Conservation (phyloP, 2,797 vertebrate genomes). For the Mionectes olivaceus region DNA sequence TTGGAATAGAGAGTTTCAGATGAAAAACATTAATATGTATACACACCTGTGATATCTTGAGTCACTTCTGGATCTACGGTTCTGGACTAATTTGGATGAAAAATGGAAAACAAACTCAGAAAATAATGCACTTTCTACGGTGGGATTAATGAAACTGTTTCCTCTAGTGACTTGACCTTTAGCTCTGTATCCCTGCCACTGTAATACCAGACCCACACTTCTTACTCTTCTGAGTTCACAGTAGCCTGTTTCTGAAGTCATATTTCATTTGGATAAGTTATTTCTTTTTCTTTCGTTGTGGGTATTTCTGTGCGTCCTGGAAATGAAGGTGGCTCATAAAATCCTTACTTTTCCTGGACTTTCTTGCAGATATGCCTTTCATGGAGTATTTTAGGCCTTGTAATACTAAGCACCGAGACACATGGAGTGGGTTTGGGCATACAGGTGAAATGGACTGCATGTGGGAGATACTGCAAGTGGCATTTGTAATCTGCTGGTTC, state of each 20-base stretch:
- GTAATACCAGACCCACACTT: not conserved
- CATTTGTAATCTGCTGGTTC: not conserved
- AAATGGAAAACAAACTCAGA: not conserved
- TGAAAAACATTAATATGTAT: not conserved
- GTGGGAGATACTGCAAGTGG: not conserved
- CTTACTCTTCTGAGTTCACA: not conserved
- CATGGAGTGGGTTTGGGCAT: not conserved
- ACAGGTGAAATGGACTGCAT: not conserved
- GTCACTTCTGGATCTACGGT: not conserved
- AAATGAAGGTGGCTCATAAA: not conserved
- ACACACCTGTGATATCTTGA: not conserved
- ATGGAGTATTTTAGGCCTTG: not conserved
- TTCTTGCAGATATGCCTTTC: not conserved
- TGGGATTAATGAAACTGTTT: not conserved
- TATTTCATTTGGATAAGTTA: not conserved
- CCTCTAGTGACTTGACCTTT: not conserved
- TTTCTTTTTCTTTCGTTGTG: not conserved
- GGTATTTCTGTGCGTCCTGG: not conserved
- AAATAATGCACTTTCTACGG: not conserved
- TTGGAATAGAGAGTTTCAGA: not conserved
- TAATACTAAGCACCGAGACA: not conserved
- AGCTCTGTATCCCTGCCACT: not conserved
- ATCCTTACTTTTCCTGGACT: not conserved
- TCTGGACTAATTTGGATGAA: not conserved
- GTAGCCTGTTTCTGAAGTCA: not conserved